Percentiles rank a stretch among this genome's conserved stretches.
Conservation (phyloP, 2,113 vertebrate genomes). For the Sardina pilchardus region DNA sequence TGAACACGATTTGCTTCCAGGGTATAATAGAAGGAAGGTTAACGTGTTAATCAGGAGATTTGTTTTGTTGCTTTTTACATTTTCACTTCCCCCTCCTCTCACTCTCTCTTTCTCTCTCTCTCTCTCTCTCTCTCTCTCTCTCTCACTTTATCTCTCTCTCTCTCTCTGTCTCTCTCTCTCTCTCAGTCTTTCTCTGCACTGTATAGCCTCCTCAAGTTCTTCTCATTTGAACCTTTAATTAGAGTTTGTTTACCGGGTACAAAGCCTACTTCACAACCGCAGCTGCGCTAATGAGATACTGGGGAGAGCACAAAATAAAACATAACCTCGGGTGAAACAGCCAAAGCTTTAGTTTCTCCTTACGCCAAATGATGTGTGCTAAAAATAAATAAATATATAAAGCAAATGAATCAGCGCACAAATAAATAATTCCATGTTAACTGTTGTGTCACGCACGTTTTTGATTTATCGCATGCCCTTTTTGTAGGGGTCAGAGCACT, state of each 20-base stretch:
- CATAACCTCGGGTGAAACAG: not conserved
- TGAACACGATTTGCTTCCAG: not conserved
- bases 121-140: not conserved
- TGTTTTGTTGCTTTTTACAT: not conserved
- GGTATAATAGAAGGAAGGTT: not conserved
- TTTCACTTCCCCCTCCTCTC: not conserved
- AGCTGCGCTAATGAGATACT: slow-evolving; percentile 15
- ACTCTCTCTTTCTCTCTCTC: not conserved
- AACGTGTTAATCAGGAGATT: not conserved
- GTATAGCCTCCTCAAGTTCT: slow-evolving; percentile 1
- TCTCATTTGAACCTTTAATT: slow-evolving; percentile 2
- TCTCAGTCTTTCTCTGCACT: not conserved
- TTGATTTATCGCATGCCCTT: not conserved
- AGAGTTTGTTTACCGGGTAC: slow-evolving; percentile 13
- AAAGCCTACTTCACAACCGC: slow-evolving; percentile 1
- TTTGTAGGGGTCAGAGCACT: not conserved
- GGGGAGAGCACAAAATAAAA: slow-evolving; percentile 12
- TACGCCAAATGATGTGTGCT: not conserved
- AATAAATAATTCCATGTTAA: not conserved
- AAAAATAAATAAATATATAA: not conserved
- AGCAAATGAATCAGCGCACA: not conserved
- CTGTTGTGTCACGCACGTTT: not conserved
- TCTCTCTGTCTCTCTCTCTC: not conserved
- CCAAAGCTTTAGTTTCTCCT: not conserved
- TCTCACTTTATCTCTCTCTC: not conserved